Evolutionary conservation across 1,140 invertebrate species (phyloP), one percentile per base, ranked within the genome.

Genomic region (Asbolus verrucosus): DNA sequence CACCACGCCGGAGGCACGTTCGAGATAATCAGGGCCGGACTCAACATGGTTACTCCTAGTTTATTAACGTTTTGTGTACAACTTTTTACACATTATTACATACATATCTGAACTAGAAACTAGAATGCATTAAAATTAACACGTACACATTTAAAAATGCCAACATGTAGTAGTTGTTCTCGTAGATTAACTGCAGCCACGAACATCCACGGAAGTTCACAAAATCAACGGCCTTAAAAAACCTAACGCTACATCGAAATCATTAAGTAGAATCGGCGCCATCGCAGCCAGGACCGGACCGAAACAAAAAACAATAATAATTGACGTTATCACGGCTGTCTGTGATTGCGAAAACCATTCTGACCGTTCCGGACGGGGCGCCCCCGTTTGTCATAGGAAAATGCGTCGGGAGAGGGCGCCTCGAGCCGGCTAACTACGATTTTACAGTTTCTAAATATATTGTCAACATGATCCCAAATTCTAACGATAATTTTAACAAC

Each of bases 381-480:
- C 11, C 31, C 31, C 60, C 9, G 24, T 62, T 41, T 62, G 60
- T 21, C 60, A 62, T 62, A 62, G 60, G 36, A 62, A 62, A 41
- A 62, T 24, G 9, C 19, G 2, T 36, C 11, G 13, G 60, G 9
- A 8, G 14, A 9, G 14, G 19, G 24, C 24, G 3, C 3, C 24
- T 8, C 24, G 24, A 21, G 46, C 16, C 8, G 3, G 9, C 46
- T 54, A 54, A 54, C 46, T 54, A 54, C 46, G 21, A 54, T 19
- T 50, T 6, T 50, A 50, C 43, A 50, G 21, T 15, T 36, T n/a
- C 18, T 38, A 61, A n/a, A 62, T 62, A 54, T 67, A 59, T 67
- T 59, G 50, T 67, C 43, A 67, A 67, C 65, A 67, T 67, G 65
- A 21, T 67, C 65, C 65, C 65, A 38, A 67, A 67, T 65, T 41